Evolutionary conservation across 1,140 invertebrate genomes (phyloP).

Genomic region (Hyphantria cunea): DNA sequence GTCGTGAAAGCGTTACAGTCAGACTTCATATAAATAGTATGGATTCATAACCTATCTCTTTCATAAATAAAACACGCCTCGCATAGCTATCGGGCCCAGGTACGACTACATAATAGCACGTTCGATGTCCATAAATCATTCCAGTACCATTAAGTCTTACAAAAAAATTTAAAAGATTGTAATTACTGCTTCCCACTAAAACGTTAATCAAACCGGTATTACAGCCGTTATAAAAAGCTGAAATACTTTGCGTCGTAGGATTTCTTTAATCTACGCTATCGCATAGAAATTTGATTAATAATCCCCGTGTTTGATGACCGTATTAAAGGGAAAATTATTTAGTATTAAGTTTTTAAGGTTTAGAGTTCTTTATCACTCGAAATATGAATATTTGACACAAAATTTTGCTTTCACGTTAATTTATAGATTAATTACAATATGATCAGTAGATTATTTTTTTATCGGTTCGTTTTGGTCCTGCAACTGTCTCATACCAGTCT

Average conservation of each 20-base stretch:
- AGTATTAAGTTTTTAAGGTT: slow-evolving; percentile 19
- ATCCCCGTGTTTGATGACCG: slow-evolving; percentile 27
- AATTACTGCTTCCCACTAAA: slow-evolving; percentile 15
- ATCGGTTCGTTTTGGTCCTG: no score
- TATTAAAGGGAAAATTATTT: slow-evolving; percentile 28
- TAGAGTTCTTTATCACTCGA: not conserved
- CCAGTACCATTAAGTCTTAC: not conserved
- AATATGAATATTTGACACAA: no score
- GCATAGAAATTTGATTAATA: slow-evolving; percentile 36
- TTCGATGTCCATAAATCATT: not conserved
- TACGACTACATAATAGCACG: not conserved
- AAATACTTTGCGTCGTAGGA: slow-evolving; percentile 16
- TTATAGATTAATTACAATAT: no score
- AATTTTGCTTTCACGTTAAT: no score
- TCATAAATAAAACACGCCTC: no score
- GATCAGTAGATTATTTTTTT: no score
- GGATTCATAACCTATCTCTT: no score
- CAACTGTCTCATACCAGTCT: no score
- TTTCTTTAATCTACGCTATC: slow-evolving; percentile 20
- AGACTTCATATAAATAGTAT: no score
- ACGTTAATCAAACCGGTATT: slow-evolving; percentile 18
- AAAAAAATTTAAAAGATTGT: slow-evolving; percentile 1
- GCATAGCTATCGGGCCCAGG: no score
- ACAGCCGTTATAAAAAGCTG: slow-evolving; percentile 5
- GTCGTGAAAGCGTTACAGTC: no score